Conservation (phyloP, 2,888 invertebrate species). For the Mayetiola destructor region DNA sequence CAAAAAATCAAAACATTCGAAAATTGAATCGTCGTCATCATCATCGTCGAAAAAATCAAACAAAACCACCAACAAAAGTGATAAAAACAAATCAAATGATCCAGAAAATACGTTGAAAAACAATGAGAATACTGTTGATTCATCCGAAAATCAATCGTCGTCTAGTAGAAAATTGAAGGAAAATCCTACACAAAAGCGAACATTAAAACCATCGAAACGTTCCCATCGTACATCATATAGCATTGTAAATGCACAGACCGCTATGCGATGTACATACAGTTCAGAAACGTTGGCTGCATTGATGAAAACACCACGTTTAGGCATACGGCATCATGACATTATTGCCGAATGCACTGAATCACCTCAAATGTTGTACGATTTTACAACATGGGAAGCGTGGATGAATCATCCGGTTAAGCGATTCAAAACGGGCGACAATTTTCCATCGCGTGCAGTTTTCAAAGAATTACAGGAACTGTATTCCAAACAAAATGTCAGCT, state of each 20-base stretch:
- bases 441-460: constrained; percentile 13
- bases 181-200: neutral
- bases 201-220: constrained; percentile 7
- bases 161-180: neutral
- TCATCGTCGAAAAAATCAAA: neutral
- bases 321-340: constrained; percentile 58
- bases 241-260: neutral
- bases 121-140: neutral
- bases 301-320: constrained; percentile 63
- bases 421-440: constrained; percentile 47
- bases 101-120: neutral
- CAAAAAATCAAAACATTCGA: constrained; percentile 1
- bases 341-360: constrained; percentile 67
- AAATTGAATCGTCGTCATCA: neutral
- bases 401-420: constrained; percentile 83
- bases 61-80: neutral
- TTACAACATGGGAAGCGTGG: constrained; percentile 72
- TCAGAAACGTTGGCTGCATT: neutral
- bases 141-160: neutral
- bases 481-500: neutral
- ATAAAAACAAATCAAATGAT: neutral
- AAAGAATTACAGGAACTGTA: neutral
- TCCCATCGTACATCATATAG: constrained; percentile 5
- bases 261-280: neutral
- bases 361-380: constrained; percentile 75